These are phyloP conservation scores for Anseranas semipalmata DNA, from an alignment of 2,113 vertebrate genomes.

Conservation along the genomic window DNA sequence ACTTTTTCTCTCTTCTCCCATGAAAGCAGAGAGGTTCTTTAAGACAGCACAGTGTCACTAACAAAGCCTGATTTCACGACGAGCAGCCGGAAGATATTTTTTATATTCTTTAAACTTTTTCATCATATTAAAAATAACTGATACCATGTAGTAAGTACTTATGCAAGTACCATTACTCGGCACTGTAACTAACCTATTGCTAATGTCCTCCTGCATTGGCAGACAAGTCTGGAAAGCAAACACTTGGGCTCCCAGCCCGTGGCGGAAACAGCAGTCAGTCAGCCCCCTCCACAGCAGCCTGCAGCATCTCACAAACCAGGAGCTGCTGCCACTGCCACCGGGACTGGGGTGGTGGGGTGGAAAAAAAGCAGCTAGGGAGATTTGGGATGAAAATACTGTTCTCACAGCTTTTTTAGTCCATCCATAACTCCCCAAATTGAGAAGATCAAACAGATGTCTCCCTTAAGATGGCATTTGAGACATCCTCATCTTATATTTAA, in stretches of 20 bases:
- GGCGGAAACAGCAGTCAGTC: neutral
- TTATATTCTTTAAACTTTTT: neutral
- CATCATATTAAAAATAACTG: neutral
- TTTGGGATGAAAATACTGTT: neutral
- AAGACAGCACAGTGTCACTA: fast-evolving
- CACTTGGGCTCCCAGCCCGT: neutral
- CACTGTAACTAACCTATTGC: neutral
- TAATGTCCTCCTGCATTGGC: neutral
- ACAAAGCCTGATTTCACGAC: neutral
- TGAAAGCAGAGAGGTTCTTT: neutral
- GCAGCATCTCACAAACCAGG: neutral
- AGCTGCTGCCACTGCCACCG: neutral
- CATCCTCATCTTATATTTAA: neutral
- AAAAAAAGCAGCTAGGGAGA: neutral
- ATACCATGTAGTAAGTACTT: neutral
- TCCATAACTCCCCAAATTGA: neutral
- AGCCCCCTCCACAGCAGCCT: neutral
- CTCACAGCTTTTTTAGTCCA: neutral
- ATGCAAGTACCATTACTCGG: neutral
- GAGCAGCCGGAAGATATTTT: neutral
- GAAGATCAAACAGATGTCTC: neutral
- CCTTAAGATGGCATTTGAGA: neutral
- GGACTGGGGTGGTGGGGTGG: neutral
- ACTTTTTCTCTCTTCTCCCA: neutral
- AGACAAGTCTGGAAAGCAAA: neutral